A percentile compares a stretch with the other conserved stretches of the same genome.
Conservation (phyloP, 2,797 vertebrate genomes). For the Schizopygopsis malacanthus region DNA sequence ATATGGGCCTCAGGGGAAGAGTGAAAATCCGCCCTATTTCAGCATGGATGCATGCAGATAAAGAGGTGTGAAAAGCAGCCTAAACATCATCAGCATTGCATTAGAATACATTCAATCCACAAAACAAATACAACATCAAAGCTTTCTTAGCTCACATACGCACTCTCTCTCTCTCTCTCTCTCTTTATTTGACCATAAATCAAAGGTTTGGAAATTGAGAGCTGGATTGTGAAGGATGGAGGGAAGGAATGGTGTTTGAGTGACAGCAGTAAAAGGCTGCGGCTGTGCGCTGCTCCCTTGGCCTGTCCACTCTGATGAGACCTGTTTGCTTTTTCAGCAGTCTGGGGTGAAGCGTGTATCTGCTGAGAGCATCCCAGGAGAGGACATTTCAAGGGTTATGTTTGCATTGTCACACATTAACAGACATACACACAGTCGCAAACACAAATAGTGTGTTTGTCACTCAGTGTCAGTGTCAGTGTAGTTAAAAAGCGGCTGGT, state of each 20-base stretch:
- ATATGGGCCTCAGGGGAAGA: not conserved
- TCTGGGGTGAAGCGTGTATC: constrained; percentile 27
- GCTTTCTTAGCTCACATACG: constrained; percentile 31
- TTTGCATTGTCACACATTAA: constrained; percentile 45
- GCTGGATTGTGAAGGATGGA: not conserved
- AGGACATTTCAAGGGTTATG: constrained; percentile 34
- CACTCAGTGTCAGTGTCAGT: constrained; percentile 38
- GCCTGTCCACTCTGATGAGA: constrained; percentile 37
- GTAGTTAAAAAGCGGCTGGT: constrained; percentile 1
- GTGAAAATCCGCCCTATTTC: constrained; percentile 21
- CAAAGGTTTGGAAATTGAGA: constrained; percentile 25
- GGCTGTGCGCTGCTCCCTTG: constrained; percentile 10
- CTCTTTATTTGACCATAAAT: constrained; percentile 23
- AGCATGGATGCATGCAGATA: constrained; percentile 1
- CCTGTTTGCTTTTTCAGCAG: constrained; percentile 43
- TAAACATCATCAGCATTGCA: constrained; percentile 20
- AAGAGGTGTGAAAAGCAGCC: constrained; percentile 30
- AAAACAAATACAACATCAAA: constrained; percentile 51
- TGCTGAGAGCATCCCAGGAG: constrained; percentile 26
- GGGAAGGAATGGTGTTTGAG: constrained; percentile 21
- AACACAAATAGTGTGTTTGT: constrained; percentile 35
- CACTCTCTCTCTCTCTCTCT: not conserved
- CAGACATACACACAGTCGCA: constrained; percentile 29
- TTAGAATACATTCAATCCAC: constrained; percentile 28
- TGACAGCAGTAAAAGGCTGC: constrained; percentile 46